Evolutionary conservation across 2,888 invertebrate genomes (phyloP).

Genomic region (Acanthopleura granulata): DNA sequence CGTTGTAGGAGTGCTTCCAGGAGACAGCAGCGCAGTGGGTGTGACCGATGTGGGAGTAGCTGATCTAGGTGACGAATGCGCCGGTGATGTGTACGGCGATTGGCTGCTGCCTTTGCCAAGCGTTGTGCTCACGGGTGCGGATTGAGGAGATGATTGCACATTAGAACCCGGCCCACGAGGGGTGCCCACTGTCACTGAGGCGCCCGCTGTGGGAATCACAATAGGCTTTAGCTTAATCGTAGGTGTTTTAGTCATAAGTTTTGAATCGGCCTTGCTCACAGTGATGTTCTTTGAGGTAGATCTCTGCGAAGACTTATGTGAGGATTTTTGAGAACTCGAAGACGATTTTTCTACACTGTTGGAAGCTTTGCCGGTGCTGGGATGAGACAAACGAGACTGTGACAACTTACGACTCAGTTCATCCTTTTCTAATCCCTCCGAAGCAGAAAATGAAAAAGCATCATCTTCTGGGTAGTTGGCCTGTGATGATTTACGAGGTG

Average conservation of each 20-base stretch:
- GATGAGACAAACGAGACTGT: background rate
- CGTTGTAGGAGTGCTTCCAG: constrained; percentile 31
- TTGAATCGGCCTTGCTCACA: constrained; percentile 53
- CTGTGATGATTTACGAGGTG: background rate
- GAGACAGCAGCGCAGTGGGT: background rate
- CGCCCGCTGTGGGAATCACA: constrained; percentile 75
- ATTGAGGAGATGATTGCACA: background rate
- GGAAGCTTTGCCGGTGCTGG: background rate
- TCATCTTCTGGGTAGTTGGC: background rate
- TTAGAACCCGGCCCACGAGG: background rate
- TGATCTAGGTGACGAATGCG: background rate
- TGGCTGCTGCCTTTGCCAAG: background rate
- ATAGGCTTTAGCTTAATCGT: constrained; percentile 75
- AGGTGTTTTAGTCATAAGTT: constrained; percentile 56
- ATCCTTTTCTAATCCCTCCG: constrained; percentile 10
- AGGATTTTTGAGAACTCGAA: constrained; percentile 34
- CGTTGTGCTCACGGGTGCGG: background rate
- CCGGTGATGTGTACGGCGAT: background rate
- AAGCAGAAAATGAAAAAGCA: background rate
- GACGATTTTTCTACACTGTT: constrained; percentile 30
- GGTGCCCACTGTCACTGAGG: constrained; percentile 29
- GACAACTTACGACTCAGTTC: constrained; percentile 16
- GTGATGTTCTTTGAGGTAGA: constrained; percentile 34
- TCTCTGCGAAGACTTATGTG: constrained; percentile 37
- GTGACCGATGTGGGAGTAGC: constrained; percentile 4